Evolutionary conservation across 2,888 invertebrate genomes (phyloP), one percentile per base, ranked within the genome.

Genomic region (Acrocyrtus sp.): DNA sequence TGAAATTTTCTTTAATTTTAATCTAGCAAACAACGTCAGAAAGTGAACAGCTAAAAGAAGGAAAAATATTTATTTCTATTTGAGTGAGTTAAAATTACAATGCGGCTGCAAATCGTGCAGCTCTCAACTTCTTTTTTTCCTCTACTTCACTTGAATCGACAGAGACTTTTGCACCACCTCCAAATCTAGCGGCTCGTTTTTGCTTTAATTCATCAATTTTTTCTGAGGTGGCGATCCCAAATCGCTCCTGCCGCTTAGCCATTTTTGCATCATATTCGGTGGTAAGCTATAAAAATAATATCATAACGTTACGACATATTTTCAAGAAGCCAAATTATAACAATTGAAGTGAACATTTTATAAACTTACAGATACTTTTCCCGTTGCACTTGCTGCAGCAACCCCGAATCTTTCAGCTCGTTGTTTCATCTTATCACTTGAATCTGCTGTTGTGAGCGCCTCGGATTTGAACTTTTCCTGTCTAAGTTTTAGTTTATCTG

Each of bases 321-420:
- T 8, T 58, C 43, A 56, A 22, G 12, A 34, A 50, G n/a, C n/a
- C 21, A 51, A 12, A 41, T 47, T 17, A 50, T 63, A 21, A 41
- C 19, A 53, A 22, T 19, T 34, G 8, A 5, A 4, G 10, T 21
- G 15, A 45, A 41, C 6, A 57, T 19, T 43, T 57, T n/a, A 57
- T 19, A 15, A 3, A 61, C 53, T 50, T 21, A 68, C 68, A 19
- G 60, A 34, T 12, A 62, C 62, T 57, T 62, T 62, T 56, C 68
- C 58, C 8, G 62, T 22, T 10, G 50, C 60, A 41, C 63, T 41
- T 24, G 27, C 63, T 17, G 54, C 43, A 21, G 58, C 34, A 22
- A 53, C 58, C 24, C 78, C 75, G 51, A 75, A 78, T 43, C 77
- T 60, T 19, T 69, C 75, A 22, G 70, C 75, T 1, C 77, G 66